These are phyloP conservation scores for Phalloptychus januarius DNA, from an alignment of 2,797 vertebrate genomes.

Conservation along the genomic window DNA sequence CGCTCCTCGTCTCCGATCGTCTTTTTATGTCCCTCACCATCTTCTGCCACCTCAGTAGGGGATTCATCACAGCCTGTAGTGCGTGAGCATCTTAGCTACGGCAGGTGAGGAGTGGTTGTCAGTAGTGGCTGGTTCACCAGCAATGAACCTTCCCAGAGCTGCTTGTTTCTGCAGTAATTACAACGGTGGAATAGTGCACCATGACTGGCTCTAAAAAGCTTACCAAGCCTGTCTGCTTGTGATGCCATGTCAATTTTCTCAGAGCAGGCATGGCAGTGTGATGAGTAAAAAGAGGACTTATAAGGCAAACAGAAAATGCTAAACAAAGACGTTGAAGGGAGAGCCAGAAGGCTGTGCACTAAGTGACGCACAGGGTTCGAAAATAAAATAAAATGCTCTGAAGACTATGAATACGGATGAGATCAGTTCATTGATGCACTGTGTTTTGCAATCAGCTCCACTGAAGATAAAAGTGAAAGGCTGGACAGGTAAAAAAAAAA, in stretches of 20 bases:
- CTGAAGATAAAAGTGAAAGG: conserved; percentile 35
- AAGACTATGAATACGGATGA: conserved; percentile 65
- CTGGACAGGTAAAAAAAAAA: conserved; percentile 28
- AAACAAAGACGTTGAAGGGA: conserved; percentile 55
- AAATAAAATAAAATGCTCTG: neutral
- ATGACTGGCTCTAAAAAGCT: conserved; percentile 69
- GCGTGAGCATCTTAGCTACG: conserved; percentile 54
- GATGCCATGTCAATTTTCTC: conserved; percentile 61
- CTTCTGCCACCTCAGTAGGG: conserved; percentile 41
- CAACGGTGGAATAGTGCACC: conserved; percentile 41
- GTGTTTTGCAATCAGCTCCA: conserved; percentile 56
- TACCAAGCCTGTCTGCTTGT: conserved; percentile 59
- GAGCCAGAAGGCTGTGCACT: conserved; percentile 2
- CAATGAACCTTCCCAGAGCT: conserved; percentile 67
- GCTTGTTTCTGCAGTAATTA: conserved; percentile 79
- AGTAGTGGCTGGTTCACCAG: conserved; percentile 71
- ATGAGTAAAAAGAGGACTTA: conserved; percentile 44
- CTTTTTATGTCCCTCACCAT: conserved; percentile 1
- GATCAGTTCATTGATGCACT: conserved; percentile 49
- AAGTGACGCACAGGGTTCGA: conserved; percentile 6
- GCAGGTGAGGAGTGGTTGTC: conserved; percentile 74
- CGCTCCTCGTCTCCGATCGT: conserved; percentile 44
- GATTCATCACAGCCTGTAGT: conserved; percentile 62
- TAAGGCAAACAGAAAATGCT: conserved; percentile 54
- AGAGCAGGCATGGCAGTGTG: conserved; percentile 31